Percentiles rank a stretch among this genome's conserved stretches.
Conservation (phyloP, 2,888 invertebrate species). For the Spicauda simplicius region DNA sequence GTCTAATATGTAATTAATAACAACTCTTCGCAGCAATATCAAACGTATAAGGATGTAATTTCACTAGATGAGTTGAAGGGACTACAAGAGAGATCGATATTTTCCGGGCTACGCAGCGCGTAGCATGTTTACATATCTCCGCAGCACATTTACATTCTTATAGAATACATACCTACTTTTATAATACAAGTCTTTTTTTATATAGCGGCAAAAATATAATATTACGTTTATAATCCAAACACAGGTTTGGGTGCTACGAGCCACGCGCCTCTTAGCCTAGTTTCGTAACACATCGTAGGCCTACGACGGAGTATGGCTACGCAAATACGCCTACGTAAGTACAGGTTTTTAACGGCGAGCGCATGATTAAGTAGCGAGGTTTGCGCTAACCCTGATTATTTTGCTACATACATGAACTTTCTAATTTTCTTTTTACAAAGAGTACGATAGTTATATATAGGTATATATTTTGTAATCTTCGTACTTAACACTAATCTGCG, state of each 20-base stretch:
- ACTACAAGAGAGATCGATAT: constrained; percentile 3
- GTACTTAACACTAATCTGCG: too few relatives aligned
- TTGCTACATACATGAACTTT: constrained; percentile 5
- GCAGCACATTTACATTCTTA: neutral
- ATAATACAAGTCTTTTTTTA: constrained; percentile 3
- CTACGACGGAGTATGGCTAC: constrained; percentile 8
- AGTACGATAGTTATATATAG: neutral
- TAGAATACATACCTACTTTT: neutral
- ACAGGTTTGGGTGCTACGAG: constrained; percentile 12
- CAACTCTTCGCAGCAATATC: too few relatives aligned
- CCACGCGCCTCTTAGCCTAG: constrained; percentile 26
- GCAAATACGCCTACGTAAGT: neutral
- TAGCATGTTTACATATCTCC: too few relatives aligned
- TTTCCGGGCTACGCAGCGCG: neutral
- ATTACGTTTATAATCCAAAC: constrained; percentile 2
- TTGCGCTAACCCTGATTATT: constrained; percentile 12
- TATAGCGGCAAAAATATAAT: neutral
- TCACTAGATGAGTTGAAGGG: neutral
- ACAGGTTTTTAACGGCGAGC: constrained; percentile 20
- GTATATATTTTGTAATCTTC: too few relatives aligned
- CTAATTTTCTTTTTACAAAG: constrained; percentile 4
- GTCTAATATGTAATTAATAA: too few relatives aligned
- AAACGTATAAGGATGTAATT: neutral
- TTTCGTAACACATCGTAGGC: constrained; percentile 13
- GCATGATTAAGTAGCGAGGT: constrained; percentile 22